Conservation (phyloP, 2,888 invertebrate genomes). For the Entomobrya proxima region DNA sequence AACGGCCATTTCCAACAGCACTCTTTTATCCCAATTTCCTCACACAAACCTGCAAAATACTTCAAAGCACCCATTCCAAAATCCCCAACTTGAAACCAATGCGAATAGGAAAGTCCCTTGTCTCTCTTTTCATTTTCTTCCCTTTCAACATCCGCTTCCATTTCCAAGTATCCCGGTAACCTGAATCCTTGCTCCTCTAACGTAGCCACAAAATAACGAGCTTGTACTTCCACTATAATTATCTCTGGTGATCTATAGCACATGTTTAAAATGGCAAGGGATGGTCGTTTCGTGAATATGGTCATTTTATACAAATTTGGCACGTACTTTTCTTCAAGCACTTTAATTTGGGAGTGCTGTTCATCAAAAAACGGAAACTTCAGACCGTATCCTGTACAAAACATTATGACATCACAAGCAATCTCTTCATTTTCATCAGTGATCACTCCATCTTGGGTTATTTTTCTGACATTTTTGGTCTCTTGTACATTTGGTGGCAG, state of each 20-base stretch:
- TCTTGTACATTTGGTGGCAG: neutral
- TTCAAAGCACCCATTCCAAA: neutral
- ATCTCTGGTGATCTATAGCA: neutral
- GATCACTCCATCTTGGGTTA: neutral
- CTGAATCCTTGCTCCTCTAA: neutral
- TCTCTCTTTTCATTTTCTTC: neutral
- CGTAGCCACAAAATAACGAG: neutral
- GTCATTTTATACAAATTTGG: neutral
- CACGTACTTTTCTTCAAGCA: conserved; percentile 4
- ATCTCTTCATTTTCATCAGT: conserved; percentile 1
- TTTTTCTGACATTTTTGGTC: neutral
- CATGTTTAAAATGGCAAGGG: neutral
- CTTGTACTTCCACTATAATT: conserved; percentile 3
- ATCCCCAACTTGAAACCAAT: neutral
- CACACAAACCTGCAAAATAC: neutral
- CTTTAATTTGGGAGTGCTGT: neutral
- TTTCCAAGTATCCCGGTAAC: neutral
- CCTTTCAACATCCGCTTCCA: neutral
- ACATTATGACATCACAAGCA: neutral
- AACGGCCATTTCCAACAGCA: neutral
- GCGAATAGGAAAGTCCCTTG: neutral
- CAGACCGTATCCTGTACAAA: conserved; percentile 3
- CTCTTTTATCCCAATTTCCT: neutral
- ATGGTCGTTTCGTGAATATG: conserved; percentile 15
- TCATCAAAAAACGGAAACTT: conserved; percentile 1